These are phyloP conservation scores for Pectinophora gossypiella DNA, from an alignment of 1,140 invertebrate species.

Conservation along the genomic window DNA sequence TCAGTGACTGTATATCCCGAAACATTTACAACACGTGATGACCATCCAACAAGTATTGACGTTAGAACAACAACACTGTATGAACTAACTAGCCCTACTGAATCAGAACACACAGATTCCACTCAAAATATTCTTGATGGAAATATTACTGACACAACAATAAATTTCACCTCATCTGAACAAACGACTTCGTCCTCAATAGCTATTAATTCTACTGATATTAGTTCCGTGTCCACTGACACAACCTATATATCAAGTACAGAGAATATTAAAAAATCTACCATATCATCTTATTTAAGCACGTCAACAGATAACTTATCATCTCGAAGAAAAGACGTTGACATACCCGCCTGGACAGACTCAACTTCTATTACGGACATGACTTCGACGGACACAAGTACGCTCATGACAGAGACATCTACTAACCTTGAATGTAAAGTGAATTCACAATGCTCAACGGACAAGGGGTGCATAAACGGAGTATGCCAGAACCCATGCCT, in stretches of 20 bases:
- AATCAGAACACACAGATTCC: too few species aligned
- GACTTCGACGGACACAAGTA: conserved; percentile 42
- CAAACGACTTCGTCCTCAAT: too few species aligned
- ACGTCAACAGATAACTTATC: conserved; percentile 55
- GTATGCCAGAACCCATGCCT: conserved; percentile 85
- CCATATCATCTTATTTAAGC: conserved; percentile 20
- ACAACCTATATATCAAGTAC: neutral
- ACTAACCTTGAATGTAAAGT: conserved; percentile 75
- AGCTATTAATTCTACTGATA: too few species aligned
- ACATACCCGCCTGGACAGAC: conserved; percentile 66
- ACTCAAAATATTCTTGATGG: too few species aligned
- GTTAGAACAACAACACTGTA: too few species aligned
- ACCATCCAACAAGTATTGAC: too few species aligned
- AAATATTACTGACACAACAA: too few species aligned
- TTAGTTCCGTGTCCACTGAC: too few species aligned
- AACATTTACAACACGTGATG: conserved; percentile 3
- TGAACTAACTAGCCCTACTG: too few species aligned
- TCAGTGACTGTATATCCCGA: neutral
- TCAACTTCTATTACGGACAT: conserved; percentile 46
- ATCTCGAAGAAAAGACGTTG: conserved; percentile 57
- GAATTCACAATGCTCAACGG: conserved; percentile 81
- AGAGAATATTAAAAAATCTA: neutral
- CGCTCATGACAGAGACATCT: conserved; percentile 45
- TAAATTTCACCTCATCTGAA: too few species aligned
- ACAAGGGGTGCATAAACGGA: conserved; percentile 80